These are phyloP conservation scores for Gobiocypris rarus DNA, from an alignment of 2,113 vertebrate genomes.

Conservation along the genomic window DNA sequence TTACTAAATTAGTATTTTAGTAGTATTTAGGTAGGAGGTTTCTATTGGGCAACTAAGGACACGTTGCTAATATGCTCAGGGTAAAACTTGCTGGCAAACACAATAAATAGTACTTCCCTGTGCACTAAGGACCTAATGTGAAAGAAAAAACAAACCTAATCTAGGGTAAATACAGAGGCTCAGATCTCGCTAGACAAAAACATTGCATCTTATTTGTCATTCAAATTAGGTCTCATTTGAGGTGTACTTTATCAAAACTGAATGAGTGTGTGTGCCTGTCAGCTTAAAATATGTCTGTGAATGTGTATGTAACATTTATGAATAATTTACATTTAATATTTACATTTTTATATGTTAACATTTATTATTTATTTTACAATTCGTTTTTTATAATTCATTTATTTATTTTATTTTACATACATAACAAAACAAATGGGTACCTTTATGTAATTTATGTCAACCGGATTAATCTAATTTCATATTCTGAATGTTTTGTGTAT, in stretches of 20 bases:
- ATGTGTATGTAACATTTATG: no score
- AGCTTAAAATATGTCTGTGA: background rate
- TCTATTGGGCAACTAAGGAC: background rate
- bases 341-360: no score
- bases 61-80: background rate
- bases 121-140: background rate
- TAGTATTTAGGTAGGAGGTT: background rate
- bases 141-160: background rate
- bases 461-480: no score
- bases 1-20: background rate
- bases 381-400: no score
- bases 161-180: background rate
- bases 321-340: no score
- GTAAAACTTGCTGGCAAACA: slow-evolving; percentile 5
- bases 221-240: slow-evolving; percentile 2
- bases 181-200: background rate
- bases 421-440: no score
- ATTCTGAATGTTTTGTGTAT: no score
- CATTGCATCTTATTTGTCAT: slow-evolving; percentile 18
- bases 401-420: no score
- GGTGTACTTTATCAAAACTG: background rate
- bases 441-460: no score
- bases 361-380: no score
- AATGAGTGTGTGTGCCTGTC: background rate
- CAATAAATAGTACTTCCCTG: background rate